Percentiles rank a stretch among this genome's conserved stretches.
Conservation (phyloP, 2,888 invertebrate genomes). For the Griposia aprilina region DNA sequence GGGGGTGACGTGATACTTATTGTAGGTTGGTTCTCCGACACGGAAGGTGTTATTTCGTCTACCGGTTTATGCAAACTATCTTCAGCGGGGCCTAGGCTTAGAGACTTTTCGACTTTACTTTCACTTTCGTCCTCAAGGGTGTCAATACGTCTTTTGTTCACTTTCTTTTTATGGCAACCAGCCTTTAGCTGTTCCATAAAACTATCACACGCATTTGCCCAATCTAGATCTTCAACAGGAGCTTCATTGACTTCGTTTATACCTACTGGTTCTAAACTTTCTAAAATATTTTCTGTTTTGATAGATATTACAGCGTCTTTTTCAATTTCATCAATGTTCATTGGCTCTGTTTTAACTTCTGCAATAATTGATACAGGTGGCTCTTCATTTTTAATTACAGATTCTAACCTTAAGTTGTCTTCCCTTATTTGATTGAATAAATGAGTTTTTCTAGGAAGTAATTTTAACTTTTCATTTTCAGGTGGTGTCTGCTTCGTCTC, state of each 20-base stretch:
- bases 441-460: conserved; percentile 82
- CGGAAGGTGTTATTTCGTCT: conserved; percentile 51
- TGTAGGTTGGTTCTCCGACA: conserved; percentile 32
- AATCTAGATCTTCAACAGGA: conserved; percentile 86
- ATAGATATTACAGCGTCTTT: conserved; percentile 89
- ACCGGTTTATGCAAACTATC: conserved; percentile 42
- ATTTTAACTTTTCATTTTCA: conserved; percentile 75
- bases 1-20: conserved; percentile 26
- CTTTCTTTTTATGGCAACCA: conserved; percentile 90
- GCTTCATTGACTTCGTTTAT: conserved; percentile 54
- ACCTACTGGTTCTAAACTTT: conserved; percentile 71
- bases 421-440: conserved; percentile 88
- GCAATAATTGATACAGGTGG: conserved; percentile 86
- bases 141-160: conserved; percentile 87
- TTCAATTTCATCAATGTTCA: conserved; percentile 92
- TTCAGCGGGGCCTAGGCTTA: conserved; percentile 49
- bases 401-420: conserved; percentile 85
- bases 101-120: conserved; percentile 65
- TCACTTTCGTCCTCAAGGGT: conserved; percentile 75
- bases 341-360: conserved; percentile 92
- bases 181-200: conserved; percentile 94
- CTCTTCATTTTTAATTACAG: conserved; percentile 92
- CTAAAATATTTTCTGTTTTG: conserved; percentile 80
- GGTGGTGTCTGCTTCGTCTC: conserved; percentile 71
- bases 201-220: conserved; percentile 94